phyloP scores from a whole-genome alignment of 2,797 vertebrate genomes.

The Muscicapa comitata region DNA sequence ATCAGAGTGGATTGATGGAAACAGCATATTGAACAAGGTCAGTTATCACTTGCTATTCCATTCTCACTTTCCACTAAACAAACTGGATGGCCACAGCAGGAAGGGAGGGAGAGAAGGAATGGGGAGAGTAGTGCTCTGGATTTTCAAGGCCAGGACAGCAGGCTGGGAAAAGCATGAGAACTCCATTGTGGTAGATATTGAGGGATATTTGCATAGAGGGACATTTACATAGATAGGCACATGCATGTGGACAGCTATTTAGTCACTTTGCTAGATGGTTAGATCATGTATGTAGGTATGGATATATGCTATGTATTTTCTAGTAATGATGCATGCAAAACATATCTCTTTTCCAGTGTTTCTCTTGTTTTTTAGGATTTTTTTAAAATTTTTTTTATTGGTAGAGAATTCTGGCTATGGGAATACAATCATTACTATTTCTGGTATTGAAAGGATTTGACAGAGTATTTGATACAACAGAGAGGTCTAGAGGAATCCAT shows the following conservation, averaged over 20 bases:
- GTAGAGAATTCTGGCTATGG: not conserved
- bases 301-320: not conserved
- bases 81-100: not conserved
- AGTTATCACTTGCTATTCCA: not conserved
- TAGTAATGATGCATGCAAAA: not conserved
- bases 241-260: not conserved
- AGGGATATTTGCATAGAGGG: not conserved
- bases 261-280: not conserved
- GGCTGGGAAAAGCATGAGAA: not conserved
- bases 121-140: not conserved
- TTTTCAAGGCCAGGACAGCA: not conserved
- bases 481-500: not conserved
- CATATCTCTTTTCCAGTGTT: not conserved
- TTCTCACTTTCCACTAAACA: not conserved
- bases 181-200: not conserved
- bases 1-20: not conserved
- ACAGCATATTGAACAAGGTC: not conserved
- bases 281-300: not conserved
- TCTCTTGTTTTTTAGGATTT: fast-evolving
- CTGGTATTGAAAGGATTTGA: not conserved
- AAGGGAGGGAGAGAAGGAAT: fast-evolving
- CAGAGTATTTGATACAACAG: not conserved
- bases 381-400: not conserved
- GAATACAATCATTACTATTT: not conserved
- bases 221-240: not conserved